Conservation (phyloP, 2,888 invertebrate genomes). For the Ceramica pisi region DNA sequence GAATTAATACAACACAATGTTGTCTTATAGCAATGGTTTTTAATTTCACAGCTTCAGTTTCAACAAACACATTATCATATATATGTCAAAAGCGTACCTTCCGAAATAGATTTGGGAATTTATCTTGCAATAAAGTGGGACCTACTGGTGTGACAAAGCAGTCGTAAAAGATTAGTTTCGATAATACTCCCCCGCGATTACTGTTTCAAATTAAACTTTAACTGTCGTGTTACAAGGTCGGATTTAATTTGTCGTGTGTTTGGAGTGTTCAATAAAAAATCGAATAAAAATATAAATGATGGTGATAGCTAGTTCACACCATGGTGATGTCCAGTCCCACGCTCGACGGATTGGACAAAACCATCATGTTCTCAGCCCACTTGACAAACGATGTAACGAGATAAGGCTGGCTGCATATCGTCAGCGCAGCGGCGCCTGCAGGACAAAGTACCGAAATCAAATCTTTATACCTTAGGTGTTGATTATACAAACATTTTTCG, state of each 20-base stretch:
- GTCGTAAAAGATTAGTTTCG: conserved; percentile 70
- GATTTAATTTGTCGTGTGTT: conserved; percentile 47
- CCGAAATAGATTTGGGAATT: conserved; percentile 74
- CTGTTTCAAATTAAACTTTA: conserved; percentile 65
- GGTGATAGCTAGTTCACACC: conserved; percentile 84
- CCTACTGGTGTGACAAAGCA: conserved; percentile 77
- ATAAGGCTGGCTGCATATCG: conserved; percentile 52
- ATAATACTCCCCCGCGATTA: conserved; percentile 59
- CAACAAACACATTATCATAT: conserved; percentile 76
- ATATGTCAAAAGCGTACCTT: conserved; percentile 74
- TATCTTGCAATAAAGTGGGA: conserved; percentile 76
- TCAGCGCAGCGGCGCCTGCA: conserved; percentile 21
- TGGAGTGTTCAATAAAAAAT: conserved; percentile 81
- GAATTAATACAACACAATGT: conserved; percentile 59
- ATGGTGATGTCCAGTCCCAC: conserved; percentile 79
- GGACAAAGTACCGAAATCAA: conserved; percentile 26
- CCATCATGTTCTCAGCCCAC: conserved; percentile 76
- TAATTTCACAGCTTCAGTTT: conserved; percentile 76
- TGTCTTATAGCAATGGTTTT: conserved; percentile 64
- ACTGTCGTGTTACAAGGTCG: conserved; percentile 45
- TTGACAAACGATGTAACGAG: conserved; percentile 69
- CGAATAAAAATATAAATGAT: conserved; percentile 84
- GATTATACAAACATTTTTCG: conserved; percentile 14
- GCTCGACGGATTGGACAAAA: conserved; percentile 71
- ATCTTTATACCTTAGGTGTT: conserved; percentile 32